These are phyloP conservation scores for Bembecia ichneumoniformis DNA, from an alignment of 2,888 invertebrate genomes.

Conservation along the genomic window DNA sequence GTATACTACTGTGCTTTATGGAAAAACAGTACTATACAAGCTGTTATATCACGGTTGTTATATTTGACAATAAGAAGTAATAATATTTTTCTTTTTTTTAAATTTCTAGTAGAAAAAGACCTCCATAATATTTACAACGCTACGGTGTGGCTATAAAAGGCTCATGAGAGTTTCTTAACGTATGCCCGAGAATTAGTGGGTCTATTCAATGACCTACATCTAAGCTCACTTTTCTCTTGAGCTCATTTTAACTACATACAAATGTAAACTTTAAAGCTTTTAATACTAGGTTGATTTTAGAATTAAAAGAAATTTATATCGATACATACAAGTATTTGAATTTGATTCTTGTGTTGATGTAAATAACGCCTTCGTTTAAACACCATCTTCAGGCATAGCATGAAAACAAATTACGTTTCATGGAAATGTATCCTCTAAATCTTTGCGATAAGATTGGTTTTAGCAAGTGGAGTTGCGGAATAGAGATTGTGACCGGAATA, in stretches of 20 bases:
- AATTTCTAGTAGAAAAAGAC: too few species aligned
- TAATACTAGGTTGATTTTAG: neutral
- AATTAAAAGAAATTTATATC: neutral
- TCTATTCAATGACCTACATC: conserved; percentile 7
- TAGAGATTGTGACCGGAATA: neutral
- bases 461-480: neutral
- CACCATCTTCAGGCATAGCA: neutral
- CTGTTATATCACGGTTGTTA: too few species aligned
- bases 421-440: neutral
- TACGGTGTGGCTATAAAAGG: conserved; percentile 1
- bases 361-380: neutral
- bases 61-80: too few species aligned
- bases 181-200: conserved; percentile 3
- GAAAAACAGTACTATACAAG: too few species aligned
- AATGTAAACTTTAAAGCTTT: neutral
- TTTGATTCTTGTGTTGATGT: neutral
- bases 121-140: conserved; percentile 1
- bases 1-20: too few species aligned
- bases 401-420: neutral
- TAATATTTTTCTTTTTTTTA: too few species aligned
- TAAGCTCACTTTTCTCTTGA: conserved; percentile 5
- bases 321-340: neutral
- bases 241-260: neutral
- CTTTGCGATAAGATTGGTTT: neutral
- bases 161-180: conserved; percentile 4